These are phyloP conservation scores for Aplysia californica DNA, from an alignment of 1,140 invertebrate species.

Conservation along the genomic window DNA sequence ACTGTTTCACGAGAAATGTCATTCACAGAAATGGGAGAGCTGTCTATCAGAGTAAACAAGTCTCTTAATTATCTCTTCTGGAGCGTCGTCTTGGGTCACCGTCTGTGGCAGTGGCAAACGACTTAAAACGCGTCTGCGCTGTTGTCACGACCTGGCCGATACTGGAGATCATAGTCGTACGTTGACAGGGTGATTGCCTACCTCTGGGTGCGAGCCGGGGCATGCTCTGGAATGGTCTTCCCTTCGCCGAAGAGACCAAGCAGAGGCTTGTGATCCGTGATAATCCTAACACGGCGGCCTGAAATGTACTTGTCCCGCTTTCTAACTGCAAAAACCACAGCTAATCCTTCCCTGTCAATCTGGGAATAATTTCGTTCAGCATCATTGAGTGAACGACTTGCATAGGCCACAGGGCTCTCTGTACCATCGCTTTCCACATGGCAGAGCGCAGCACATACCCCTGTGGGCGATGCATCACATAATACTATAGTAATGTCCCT, in stretches of 20 bases:
- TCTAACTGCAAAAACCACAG: constrained; percentile 67
- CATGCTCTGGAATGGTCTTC: constrained; percentile 54
- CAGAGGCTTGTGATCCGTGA: constrained; percentile 70
- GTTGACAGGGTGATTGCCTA: constrained; percentile 46
- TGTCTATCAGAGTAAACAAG: background rate
- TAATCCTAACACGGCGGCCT: constrained; percentile 63
- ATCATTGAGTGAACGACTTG: constrained; percentile 62
- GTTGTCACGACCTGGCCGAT: constrained; percentile 60
- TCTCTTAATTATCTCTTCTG: background rate
- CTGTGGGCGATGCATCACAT: constrained; percentile 69
- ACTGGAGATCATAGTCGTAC: constrained; percentile 61
- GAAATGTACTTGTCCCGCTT: constrained; percentile 70
- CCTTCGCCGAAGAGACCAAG: constrained; percentile 60
- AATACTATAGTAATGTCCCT: constrained; percentile 63
- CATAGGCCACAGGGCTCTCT: constrained; percentile 67
- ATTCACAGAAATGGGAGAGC: background rate
- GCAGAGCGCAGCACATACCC: constrained; percentile 60
- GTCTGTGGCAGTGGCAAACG: background rate
- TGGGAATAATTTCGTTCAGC: constrained; percentile 70
- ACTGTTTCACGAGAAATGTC: background rate
- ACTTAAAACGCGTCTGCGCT: constrained; percentile 1
- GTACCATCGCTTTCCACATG: background rate
- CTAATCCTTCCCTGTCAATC: constrained; percentile 71
- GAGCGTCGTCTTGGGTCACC: background rate
- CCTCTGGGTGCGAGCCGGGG: constrained; percentile 50